Evolutionary conservation across 1,140 invertebrate genomes (phyloP), one percentile per base, ranked within the genome.

Genomic region (Phymorhynchus buccinoides): DNA sequence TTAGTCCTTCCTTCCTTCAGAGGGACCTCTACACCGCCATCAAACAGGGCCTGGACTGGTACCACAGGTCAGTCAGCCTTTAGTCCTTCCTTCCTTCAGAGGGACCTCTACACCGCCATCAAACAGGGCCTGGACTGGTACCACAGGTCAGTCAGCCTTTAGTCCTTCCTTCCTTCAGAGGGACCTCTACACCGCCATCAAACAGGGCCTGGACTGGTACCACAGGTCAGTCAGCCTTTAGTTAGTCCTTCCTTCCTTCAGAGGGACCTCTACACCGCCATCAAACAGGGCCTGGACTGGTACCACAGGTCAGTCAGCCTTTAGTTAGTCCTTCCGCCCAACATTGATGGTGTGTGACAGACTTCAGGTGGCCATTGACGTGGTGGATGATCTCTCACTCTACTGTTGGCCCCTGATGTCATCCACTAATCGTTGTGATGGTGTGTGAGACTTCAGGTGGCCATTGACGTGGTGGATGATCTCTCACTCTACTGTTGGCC

Each of bases 21-120:
- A 94, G 96, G 86, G 97, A 98, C 94, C 94, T 98, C 27, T 96
- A 97, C 91, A 95, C 96, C 84, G 97, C 96, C 35, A 95, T 98
- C 66, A 95, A 96, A 52, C 93, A 94, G 37, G 96, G 96, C 2
- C 93, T 98, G 6, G 92, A 94, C n/a, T 97, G 96, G 96, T 85
- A 94, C 96, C 88, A 90, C 92, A 94, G 93, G 94, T 94, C 88
- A 88, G 86, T 18, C 0, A 22, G 22, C n/a, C 7, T 75, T 7
- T 14, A 75, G 30, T n/a, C 30, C 39, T 16, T 75, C 14, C 14
- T 75, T 75, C 16, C 94, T 97, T 91, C 95, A 94, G 62, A 94
- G 96, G 86, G 97, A 98, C 94, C 94, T 98, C 27, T 96, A 97
- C 91, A 95, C 96, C 84, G 97, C 96, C 35, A 95, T 98, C 66